These are phyloP conservation scores for Zosterops borbonicus DNA, from an alignment of 2,113 vertebrate species.

Conservation along the genomic window DNA sequence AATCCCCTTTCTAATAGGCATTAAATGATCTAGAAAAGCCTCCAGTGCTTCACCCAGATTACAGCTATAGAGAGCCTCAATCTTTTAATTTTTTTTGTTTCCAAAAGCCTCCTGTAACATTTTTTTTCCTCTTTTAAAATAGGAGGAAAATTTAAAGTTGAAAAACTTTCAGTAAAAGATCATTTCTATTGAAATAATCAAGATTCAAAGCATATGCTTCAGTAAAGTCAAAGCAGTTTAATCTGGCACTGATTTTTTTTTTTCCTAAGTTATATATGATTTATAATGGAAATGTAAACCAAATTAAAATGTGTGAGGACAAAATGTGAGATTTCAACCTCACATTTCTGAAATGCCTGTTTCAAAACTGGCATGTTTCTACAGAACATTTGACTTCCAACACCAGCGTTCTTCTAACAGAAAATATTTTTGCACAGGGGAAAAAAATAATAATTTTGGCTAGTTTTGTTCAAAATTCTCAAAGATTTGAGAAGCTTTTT, in stretches of 20 bases:
- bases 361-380: not conserved
- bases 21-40: not conserved
- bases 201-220: not conserved
- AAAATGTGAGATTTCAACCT: not conserved
- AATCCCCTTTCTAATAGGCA: not conserved
- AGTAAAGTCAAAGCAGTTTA: not conserved
- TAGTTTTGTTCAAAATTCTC: not conserved
- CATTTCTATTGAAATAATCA: not conserved
- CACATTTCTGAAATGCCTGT: not conserved
- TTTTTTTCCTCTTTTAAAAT: not conserved
- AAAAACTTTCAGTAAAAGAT: not conserved
- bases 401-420: not conserved
- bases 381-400: not conserved
- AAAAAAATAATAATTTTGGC: not conserved
- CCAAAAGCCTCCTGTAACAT: not conserved
- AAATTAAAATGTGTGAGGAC: not conserved
- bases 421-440: not conserved
- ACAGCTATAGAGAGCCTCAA: not conserved
- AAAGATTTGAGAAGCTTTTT: not conserved
- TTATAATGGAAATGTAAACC: not conserved
- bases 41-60: not conserved
- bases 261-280: not conserved
- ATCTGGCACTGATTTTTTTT: not conserved
- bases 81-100: not conserved
- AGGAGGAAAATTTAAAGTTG: not conserved